Percentiles rank a stretch among this genome's conserved stretches.
phyloP scores from a whole-genome alignment of 2,888 invertebrate species.

The Drosophila anomelani region DNA sequence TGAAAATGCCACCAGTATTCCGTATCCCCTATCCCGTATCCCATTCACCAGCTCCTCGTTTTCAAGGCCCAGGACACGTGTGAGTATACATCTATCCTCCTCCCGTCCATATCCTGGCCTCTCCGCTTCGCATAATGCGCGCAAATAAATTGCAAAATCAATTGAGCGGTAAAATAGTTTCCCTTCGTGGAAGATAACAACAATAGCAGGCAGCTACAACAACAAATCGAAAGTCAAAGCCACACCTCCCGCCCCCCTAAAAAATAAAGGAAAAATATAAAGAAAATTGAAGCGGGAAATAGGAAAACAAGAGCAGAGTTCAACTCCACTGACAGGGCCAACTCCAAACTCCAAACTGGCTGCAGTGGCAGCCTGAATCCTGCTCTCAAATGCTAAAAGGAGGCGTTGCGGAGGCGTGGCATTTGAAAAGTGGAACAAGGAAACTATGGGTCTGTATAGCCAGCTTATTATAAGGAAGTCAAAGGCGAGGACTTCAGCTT shows the following conservation, averaged over 20 bases:
- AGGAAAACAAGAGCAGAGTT: constrained; percentile 15
- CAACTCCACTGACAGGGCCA: constrained; percentile 8
- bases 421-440: neutral
- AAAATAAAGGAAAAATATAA: neutral
- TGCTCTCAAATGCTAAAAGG: neutral
- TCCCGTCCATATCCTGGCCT: constrained; percentile 5
- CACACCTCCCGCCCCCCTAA: constrained; percentile 15
- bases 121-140: constrained; percentile 66
- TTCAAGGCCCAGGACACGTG: constrained; percentile 37
- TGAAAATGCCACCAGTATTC: constrained; percentile 66
- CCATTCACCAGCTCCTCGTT: constrained; percentile 2
- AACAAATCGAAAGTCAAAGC: constrained; percentile 43
- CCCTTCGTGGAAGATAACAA: constrained; percentile 60
- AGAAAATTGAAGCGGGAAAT: constrained; percentile 28
- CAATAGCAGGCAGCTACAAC: constrained; percentile 14
- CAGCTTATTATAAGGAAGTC: neutral
- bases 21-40: constrained; percentile 1
- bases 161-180: constrained; percentile 83
- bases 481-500: neutral
- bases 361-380: neutral
- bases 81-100: constrained; percentile 34
- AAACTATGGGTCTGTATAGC: neutral
- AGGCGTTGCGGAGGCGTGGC: constrained; percentile 16
- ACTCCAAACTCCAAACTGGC: constrained; percentile 6
- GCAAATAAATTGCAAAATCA: constrained; percentile 82